phyloP scores from a whole-genome alignment of 2,113 vertebrate genomes.

The Dendrocopos noguchii region DNA sequence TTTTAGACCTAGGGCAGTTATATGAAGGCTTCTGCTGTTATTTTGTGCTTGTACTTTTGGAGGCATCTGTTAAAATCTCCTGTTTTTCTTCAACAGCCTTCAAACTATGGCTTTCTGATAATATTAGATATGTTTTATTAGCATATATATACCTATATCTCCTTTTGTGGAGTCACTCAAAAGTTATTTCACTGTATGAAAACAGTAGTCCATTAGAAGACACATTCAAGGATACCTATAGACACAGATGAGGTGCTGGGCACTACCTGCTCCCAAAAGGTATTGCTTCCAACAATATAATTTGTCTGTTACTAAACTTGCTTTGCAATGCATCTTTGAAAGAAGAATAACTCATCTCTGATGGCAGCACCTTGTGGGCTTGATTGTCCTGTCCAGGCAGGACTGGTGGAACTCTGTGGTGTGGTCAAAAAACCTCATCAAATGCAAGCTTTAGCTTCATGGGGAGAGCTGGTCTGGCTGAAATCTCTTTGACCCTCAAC shows the following conservation, averaged over 20 bases:
- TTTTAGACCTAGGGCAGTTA: not conserved
- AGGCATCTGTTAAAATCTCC: not conserved
- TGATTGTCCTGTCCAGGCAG: not conserved
- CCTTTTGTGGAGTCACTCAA: not conserved
- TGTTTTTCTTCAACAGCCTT: not conserved
- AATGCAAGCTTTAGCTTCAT: rapidly evolving
- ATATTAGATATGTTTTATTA: not conserved
- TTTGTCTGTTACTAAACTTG: not conserved
- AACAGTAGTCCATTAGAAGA: not conserved
- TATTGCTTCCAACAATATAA: not conserved
- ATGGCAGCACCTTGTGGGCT: not conserved
- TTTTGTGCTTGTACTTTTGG: not conserved
- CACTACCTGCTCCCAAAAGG: not conserved
- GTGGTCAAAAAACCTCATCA: rapidly evolving
- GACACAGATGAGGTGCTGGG: not conserved
- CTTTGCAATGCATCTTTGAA: not conserved
- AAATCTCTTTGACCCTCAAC: not conserved
- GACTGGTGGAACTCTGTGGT: no score
- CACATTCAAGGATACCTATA: not conserved
- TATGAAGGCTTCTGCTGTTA: not conserved
- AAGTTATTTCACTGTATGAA: not conserved
- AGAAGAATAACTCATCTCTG: not conserved
- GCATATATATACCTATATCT: not conserved
- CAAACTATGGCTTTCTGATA: not conserved
- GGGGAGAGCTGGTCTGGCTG: not conserved